A percentile compares a stretch with the other conserved stretches of the same genome.
phyloP scores from a whole-genome alignment of 1,140 invertebrate species.

The Hirudo medicinalis region DNA sequence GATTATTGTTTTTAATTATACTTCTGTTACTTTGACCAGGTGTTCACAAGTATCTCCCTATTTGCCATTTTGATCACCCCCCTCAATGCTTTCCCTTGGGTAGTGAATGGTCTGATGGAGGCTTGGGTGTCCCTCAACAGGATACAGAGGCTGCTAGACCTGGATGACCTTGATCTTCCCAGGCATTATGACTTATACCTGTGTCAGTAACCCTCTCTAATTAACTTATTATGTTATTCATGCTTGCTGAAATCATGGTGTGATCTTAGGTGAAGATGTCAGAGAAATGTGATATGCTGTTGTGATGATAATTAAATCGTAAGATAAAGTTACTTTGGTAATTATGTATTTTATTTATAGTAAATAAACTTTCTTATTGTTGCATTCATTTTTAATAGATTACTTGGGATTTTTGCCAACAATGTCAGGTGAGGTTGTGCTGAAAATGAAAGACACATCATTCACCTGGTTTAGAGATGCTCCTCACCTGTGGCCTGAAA shows the following conservation, averaged over 20 bases:
- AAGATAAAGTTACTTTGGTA: neutral
- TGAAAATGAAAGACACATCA: neutral
- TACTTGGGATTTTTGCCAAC: conserved; percentile 3
- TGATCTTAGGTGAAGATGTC: neutral
- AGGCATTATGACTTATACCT: too few species aligned
- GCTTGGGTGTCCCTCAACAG: conserved; percentile 52
- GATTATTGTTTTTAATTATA: conserved; percentile 9
- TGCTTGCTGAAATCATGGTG: neutral
- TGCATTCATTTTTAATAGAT: neutral
- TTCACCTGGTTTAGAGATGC: neutral
- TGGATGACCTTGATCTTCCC: conserved; percentile 18
- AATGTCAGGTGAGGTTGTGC: neutral
- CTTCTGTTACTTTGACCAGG: conserved; percentile 36
- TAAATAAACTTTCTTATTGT: too few species aligned
- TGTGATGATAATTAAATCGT: neutral
- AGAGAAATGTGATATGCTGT: neutral
- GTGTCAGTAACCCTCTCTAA: too few species aligned
- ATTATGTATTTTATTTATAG: neutral
- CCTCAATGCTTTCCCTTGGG: conserved; percentile 95
- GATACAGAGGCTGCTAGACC: conserved; percentile 40
- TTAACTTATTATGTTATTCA: too few species aligned
- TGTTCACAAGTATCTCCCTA: conserved; percentile 84
- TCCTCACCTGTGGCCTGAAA: neutral
- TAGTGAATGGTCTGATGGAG: conserved; percentile 86
- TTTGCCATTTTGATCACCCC: conserved; percentile 91